Evolutionary conservation across 2,113 vertebrate species (phyloP), one percentile per base, ranked within the genome.

Genomic region (Pelecanoides urinatrix): DNA sequence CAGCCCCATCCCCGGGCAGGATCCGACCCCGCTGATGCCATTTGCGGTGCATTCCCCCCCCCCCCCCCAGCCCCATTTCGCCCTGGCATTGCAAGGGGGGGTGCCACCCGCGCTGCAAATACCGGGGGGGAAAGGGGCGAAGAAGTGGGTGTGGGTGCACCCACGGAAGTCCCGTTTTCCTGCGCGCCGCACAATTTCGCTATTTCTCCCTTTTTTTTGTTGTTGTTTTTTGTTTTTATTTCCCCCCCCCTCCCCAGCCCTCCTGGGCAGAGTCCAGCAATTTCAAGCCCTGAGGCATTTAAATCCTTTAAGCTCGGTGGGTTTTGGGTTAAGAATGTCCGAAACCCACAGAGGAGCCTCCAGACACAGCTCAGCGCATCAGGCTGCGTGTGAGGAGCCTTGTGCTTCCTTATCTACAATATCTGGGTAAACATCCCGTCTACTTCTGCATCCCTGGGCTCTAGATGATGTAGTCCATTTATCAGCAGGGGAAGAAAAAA

Each of bases 391-490:
- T 40, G 49, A 80, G 81, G 89, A 96, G 95, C 80, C 77, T 55
- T 56, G 59, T 16, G 65, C 70, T 66, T 25, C 34, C 88, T 97
- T 93, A 95, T 95, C 96, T 90, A 3, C 58, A 9, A 23, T 59
- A 92, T 82, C 95, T 27, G 45, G 61, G 56, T 90, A 95, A 96
- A 96, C 96, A 94, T 86, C 85, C 85, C 90, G 56, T 44, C 77
- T 55, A 10, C 56, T 90, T 34, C 74, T 53, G 91, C 91, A 95
- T 89, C 90, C 70, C 91, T 27, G 90, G 34, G 62, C 59, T 59
- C 17, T 9, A 2, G 71, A 45, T 17, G 90, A 86, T 94, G 67
- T 0, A 32, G 34, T 34, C 82, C 81, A 19, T 80, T 77, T 55
- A 77, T 92, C 87, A 47, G 10, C 32, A 15, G 16, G 16, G 16